Percentiles rank a stretch among this genome's conserved stretches.
Conservation (phyloP, 2,113 vertebrate genomes). For the Grus americana region DNA sequence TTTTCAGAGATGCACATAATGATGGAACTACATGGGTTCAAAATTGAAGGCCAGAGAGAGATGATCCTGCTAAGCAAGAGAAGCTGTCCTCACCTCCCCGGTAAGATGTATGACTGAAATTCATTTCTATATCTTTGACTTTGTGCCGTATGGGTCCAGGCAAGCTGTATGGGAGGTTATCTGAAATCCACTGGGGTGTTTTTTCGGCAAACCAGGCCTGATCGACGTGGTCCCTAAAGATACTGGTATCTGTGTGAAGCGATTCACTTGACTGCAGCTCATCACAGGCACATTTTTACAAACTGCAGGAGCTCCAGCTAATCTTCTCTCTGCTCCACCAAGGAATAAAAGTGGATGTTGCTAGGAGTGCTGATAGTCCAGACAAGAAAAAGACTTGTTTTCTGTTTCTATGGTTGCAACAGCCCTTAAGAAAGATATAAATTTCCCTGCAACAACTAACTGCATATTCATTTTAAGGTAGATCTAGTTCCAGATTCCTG, state of each 20-base stretch:
- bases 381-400: slow-evolving; percentile 56
- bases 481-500: slow-evolving; percentile 75
- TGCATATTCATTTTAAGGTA: slow-evolving; percentile 68
- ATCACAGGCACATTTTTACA: slow-evolving; percentile 9
- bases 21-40: background rate
- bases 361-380: background rate
- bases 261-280: background rate
- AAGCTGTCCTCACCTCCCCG: background rate
- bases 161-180: background rate
- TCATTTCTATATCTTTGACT: background rate
- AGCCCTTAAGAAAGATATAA: slow-evolving; percentile 82
- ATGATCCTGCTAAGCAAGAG: background rate
- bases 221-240: background rate
- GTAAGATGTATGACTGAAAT: background rate
- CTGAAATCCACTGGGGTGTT: background rate
- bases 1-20: background rate
- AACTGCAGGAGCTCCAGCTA: background rate
- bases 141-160: background rate
- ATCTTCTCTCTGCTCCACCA: background rate
- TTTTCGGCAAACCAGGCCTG: background rate
- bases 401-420: slow-evolving; percentile 72
- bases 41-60: background rate
- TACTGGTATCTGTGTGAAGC: background rate
- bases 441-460: slow-evolving; percentile 71
- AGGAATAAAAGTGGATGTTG: slow-evolving; percentile 11